A percentile compares a stretch with the other conserved stretches of the same genome.
These are phyloP conservation scores for Galerucella nymphaeae DNA, from an alignment of 2,888 invertebrate genomes.

Conservation along the genomic window DNA sequence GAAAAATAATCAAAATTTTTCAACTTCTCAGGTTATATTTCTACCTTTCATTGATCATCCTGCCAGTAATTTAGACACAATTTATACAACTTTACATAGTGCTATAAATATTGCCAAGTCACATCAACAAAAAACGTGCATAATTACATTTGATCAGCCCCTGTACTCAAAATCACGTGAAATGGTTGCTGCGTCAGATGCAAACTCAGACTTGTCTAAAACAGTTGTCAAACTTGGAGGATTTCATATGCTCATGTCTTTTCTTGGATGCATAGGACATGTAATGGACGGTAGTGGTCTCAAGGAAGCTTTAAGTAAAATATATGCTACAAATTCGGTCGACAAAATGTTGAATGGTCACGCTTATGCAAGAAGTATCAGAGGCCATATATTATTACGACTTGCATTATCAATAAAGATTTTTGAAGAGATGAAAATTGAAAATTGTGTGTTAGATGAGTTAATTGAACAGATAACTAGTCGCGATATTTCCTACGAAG, in stretches of 20 bases:
- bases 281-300: conserved; percentile 1
- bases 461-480: conserved; percentile 31
- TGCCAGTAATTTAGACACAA: conserved; percentile 51
- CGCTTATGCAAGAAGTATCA: conserved; percentile 56
- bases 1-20: conserved; percentile 42
- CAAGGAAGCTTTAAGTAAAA: conserved; percentile 1
- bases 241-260: conserved; percentile 4
- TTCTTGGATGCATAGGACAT: conserved; percentile 2
- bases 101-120: conserved; percentile 47
- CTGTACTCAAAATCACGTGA: conserved; percentile 51
- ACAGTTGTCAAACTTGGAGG: conserved; percentile 1
- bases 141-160: conserved; percentile 16
- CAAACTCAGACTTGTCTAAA: background rate
- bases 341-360: conserved; percentile 32
- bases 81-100: conserved; percentile 52
- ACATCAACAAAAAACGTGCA: conserved; percentile 36
- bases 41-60: conserved; percentile 53
- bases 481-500: conserved; percentile 42
- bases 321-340: too few species aligned
- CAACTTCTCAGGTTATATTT: conserved; percentile 48
- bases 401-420: conserved; percentile 34
- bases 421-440: conserved; percentile 24
- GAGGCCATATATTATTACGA: conserved; percentile 45
- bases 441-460: conserved; percentile 20
- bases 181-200: conserved; percentile 13